A percentile compares a stretch with the other conserved stretches of the same genome.
phyloP scores from a whole-genome alignment of 2,888 invertebrate species.

The Sinelater perroti region DNA sequence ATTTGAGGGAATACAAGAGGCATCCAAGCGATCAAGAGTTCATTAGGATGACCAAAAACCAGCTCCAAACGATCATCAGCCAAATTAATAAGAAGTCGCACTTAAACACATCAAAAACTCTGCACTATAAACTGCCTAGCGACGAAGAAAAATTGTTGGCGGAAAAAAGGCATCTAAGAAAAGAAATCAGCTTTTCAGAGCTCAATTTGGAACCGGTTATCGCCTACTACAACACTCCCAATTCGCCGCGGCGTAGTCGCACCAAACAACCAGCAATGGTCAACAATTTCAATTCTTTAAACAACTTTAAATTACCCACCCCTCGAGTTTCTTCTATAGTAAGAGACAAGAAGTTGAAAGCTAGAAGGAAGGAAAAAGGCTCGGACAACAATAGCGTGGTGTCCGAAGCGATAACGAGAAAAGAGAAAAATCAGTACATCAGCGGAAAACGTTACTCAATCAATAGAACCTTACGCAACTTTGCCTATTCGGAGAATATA shows the following conservation, averaged over 20 bases:
- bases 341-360: conserved; percentile 5
- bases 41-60: neutral
- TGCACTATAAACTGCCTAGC: neutral
- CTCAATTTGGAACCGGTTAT: conserved; percentile 35
- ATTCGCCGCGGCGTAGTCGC: no score
- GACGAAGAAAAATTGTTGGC: neutral
- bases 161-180: neutral
- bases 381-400: conserved; percentile 8
- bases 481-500: conserved; percentile 34
- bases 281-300: neutral
- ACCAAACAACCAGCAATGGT: no score
- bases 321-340: neutral
- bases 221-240: neutral
- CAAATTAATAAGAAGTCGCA: neutral
- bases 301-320: neutral
- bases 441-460: neutral
- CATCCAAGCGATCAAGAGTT: neutral
- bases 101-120: conserved; percentile 1
- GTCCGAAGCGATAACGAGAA: conserved; percentile 19
- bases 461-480: neutral
- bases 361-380: neutral
- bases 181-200: conserved; percentile 36
- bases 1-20: neutral
- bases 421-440: conserved; percentile 12
- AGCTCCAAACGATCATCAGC: neutral